phyloP scores from a whole-genome alignment of 2,888 invertebrate species.

The Noctua pronuba region DNA sequence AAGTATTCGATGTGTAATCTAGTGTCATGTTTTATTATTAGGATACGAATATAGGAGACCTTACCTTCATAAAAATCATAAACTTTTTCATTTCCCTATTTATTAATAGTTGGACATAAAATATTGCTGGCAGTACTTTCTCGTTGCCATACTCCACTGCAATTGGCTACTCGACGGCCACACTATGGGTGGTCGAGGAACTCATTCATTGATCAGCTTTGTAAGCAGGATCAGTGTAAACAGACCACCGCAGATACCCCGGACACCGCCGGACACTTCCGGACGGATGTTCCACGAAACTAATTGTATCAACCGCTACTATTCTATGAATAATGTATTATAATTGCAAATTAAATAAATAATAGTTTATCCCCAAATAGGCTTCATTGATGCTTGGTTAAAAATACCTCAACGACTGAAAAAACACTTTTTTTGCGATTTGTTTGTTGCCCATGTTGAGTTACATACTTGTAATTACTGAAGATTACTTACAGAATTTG shows the following conservation, averaged over 20 bases:
- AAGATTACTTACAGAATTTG: background rate
- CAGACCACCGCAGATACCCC: slow-evolving; percentile 77
- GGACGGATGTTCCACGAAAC: slow-evolving; percentile 80
- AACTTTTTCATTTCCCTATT: background rate
- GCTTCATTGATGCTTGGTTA: no score
- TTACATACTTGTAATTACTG: background rate
- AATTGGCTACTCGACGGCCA: slow-evolving; percentile 76
- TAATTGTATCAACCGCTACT: slow-evolving; percentile 49
- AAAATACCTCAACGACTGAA: background rate
- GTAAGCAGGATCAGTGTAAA: slow-evolving; percentile 79
- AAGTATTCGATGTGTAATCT: background rate
- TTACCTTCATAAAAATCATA: background rate
- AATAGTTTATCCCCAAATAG: background rate
- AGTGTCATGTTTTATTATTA: background rate
- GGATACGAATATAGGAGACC: background rate
- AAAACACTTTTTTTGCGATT: background rate
- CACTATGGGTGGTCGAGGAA: slow-evolving; percentile 87
- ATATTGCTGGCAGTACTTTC: slow-evolving; percentile 71
- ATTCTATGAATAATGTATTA: slow-evolving; percentile 29
- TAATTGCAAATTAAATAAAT: slow-evolving; percentile 40
- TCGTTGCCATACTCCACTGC: slow-evolving; percentile 64
- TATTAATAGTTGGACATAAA: background rate
- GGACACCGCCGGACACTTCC: slow-evolving; percentile 81
- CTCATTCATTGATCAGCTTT: slow-evolving; percentile 77
- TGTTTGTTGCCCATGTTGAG: background rate